Base-by-base conservation (phyloP, 2,113 vertebrate genomes). In the Oncorhynchus nerka region DNA sequence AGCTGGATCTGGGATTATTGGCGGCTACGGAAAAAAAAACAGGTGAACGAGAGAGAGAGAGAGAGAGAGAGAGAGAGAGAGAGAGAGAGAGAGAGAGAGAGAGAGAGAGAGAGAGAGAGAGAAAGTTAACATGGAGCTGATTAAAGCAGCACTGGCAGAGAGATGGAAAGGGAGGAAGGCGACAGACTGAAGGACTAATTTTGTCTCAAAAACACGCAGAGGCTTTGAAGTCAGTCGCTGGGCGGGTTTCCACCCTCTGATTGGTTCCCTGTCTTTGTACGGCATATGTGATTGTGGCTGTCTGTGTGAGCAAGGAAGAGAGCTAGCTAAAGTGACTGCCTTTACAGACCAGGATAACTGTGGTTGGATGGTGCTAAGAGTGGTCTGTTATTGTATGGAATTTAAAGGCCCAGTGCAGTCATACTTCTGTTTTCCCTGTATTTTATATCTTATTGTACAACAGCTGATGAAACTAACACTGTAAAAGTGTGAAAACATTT, bases 211-310 rank as follows among this genome's bases (percentile, higher is more conserved):
- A 89, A 87, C 82, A 83, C 73, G 71, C 77, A 71, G 59, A 70
- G 65, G 88, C 90, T 91, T 91, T 91, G 89, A 91, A 89, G 90
- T 86, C 51, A 3, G 39, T 45, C 24, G 77, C 81, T 57, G 72
- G 73, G 78, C 73, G 70, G 78, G 49, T 81, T 81, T 85, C 89
- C 82, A 39, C 85, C 84, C 83, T 75, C 81, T 80, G 83, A 89
- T 89, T 92, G 81, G 87, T 83, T 85, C 83, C 15, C 66, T 51
- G 78, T 77, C 81, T 90, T 87, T 87, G 84, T 87, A 79, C 76
- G 74, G 68, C 82, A 83, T 89, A 85, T 92, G 88, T 88, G 83
- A 90, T 45, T 86, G 57, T 69, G 34, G 3, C n/a, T 22, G 61
- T 22, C 61, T 22, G 61, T 22, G 7, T 22, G n/a, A 64, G 49